Base-by-base conservation (phyloP, 2,888 invertebrate species). In the Tetropium fuscum region DNA sequence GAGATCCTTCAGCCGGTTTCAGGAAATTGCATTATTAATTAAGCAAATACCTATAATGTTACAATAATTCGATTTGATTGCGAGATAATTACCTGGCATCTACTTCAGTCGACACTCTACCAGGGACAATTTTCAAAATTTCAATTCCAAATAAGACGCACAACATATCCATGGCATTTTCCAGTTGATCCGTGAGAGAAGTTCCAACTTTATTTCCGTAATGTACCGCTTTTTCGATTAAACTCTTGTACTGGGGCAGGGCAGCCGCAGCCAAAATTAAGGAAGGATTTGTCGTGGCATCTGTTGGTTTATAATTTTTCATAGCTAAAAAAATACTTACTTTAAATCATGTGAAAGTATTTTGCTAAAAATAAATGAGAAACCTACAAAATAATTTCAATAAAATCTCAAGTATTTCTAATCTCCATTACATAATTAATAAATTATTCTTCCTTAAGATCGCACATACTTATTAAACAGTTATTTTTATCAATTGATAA, bases 201-300 rank as follows among this genome's bases (percentile, higher is more conserved):
- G 91, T 93, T 75, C 88, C 88, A 60, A 84, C 78, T 74, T 87
- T 85, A 70, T 88, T 88, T 32, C 94, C 98, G 86, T 94, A 94
- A 66, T 90, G 88, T 15, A 98, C 89, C 49, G 99, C 98, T 80
- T 95, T 92, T 66, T 94, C 89, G 56, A 99, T 89, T 47, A 99
- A 84, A 68, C 90, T 87, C 76, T 93, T 89, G 82, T 99, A 99
- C 76, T 95, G 94, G n/a, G 94, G 91, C 88, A 97, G 92, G 72
- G 88, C 91, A 19, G 98, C 93, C 1, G 98, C 99, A 49, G 94
- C 93, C 71, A 99, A 84, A 70, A 99, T 98, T 49, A 99, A 85
- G 3, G 98, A 98, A 2, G 99, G 99, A 82, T 99, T 99, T 48
- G 99, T 99, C 1, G 99, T 99, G 27, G 98, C 98, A 90, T 99